Percentiles rank a stretch among this genome's conserved stretches.
Conservation (phyloP, 1,140 invertebrate species). For the Grapholita molesta region DNA sequence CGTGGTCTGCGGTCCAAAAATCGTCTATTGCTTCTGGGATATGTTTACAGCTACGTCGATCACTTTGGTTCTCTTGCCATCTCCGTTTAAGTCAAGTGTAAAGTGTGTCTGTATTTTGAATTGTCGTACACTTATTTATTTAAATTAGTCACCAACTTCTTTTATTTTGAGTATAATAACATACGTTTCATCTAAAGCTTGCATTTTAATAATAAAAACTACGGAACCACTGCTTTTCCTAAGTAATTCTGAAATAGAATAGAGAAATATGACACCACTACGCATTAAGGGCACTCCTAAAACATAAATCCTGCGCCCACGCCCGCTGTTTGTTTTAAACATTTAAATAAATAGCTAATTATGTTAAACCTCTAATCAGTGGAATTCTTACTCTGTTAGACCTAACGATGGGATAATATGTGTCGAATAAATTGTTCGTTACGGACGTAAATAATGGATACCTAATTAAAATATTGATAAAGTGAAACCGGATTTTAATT, state of each 20-base stretch:
- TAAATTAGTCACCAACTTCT: too few relatives aligned
- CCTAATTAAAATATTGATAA: conserved; percentile 14
- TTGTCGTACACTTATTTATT: too few relatives aligned
- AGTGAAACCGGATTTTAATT: background rate
- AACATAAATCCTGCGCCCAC: conserved; percentile 33
- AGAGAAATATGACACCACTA: conserved; percentile 14
- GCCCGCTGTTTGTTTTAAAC: conserved; percentile 41
- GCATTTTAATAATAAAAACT: background rate
- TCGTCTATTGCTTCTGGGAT: too few relatives aligned
- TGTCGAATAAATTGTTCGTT: conserved; percentile 14
- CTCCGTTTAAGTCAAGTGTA: too few relatives aligned
- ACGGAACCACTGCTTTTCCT: background rate
- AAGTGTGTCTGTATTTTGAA: too few relatives aligned
- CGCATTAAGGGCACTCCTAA: conserved; percentile 24
- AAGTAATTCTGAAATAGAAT: background rate
- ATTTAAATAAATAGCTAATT: conserved; percentile 61
- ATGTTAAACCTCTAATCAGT: conserved; percentile 54
- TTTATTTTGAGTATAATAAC: too few relatives aligned
- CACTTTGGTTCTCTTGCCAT: too few relatives aligned
- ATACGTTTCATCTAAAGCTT: too few relatives aligned
- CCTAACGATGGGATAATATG: conserved; percentile 2
- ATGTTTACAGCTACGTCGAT: too few relatives aligned
- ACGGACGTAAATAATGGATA: background rate
- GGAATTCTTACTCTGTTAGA: conserved; percentile 15
- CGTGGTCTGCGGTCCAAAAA: too few relatives aligned